A percentile compares a stretch with the other conserved stretches of the same genome.
phyloP scores from a whole-genome alignment of 2,888 invertebrate genomes.

The Brachylomia viminalis region DNA sequence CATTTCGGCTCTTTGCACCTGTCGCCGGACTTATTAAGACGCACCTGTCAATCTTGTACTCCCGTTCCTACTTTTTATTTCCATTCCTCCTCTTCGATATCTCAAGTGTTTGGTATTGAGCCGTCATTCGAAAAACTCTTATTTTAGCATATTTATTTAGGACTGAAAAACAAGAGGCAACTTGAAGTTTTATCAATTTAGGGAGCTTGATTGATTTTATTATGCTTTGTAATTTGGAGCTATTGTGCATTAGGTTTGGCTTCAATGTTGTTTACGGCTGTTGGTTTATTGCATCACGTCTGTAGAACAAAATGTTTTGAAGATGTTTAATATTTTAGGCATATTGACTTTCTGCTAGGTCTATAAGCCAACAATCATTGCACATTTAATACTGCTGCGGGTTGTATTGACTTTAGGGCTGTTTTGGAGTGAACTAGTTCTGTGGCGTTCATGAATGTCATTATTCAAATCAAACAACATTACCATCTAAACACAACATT shows the following conservation, averaged over 20 bases:
- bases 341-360: neutral
- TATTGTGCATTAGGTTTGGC: slow-evolving; percentile 34
- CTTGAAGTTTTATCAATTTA: slow-evolving; percentile 78
- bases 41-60: slow-evolving; percentile 89
- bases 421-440: neutral
- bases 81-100: slow-evolving; percentile 77
- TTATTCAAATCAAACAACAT: slow-evolving; percentile 35
- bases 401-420: neutral
- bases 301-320: neutral
- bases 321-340: neutral
- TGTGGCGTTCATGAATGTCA: slow-evolving; percentile 23
- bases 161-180: slow-evolving; percentile 71
- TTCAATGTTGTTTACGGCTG: neutral
- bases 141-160: slow-evolving; percentile 86
- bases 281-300: neutral
- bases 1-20: slow-evolving; percentile 86
- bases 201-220: slow-evolving; percentile 80
- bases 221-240: slow-evolving; percentile 31
- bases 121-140: slow-evolving; percentile 77
- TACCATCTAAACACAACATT: slow-evolving; percentile 40
- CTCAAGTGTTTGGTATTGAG: slow-evolving; percentile 82
- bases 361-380: neutral
- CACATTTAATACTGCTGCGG: neutral
- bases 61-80: slow-evolving; percentile 84
- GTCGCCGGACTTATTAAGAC: slow-evolving; percentile 89